A percentile compares a stretch with the other conserved stretches of the same genome.
Evolutionary conservation across 1,140 invertebrate genomes (phyloP).

Genomic region (Diuraphis noxia): DNA sequence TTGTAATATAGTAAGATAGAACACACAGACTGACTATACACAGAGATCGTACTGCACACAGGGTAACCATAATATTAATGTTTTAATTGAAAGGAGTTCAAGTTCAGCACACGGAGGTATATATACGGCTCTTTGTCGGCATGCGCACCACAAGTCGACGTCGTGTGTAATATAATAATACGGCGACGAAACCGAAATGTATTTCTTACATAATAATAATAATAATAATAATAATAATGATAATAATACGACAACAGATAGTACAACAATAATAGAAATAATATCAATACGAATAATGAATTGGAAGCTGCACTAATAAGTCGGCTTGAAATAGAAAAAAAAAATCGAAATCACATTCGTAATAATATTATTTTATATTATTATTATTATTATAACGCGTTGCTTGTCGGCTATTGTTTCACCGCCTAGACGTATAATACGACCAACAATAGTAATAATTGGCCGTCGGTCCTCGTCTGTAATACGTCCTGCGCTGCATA

Average conservation of each 20-base stretch:
- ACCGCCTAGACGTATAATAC: not conserved
- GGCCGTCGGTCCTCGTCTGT: constrained; percentile 11
- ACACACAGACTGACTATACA: not conserved
- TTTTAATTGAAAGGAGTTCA: constrained; percentile 15
- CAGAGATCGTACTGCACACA: not conserved
- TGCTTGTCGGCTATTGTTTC: constrained; percentile 8
- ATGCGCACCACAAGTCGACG: not conserved
- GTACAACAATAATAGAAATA: constrained; percentile 11
- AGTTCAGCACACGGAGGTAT: not conserved
- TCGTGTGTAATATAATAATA: no score
- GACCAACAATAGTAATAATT: constrained; percentile 43
- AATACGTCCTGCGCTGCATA: not conserved
- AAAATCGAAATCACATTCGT: constrained; percentile 20
- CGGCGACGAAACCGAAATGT: constrained; percentile 17
- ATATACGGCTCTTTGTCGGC: constrained; percentile 19
- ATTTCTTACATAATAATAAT: constrained; percentile 1
- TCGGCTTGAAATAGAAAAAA: constrained; percentile 18
- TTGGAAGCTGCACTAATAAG: constrained; percentile 16
- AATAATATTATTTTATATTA: not conserved
- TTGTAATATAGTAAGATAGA: not conserved
- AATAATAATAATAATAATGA: constrained; percentile 8
- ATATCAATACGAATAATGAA: constrained; percentile 10
- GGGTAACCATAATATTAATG: not conserved
- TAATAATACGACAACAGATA: not conserved
- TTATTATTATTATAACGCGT: not conserved